Evolutionary conservation across 2,888 invertebrate species (phyloP), one percentile per base, ranked within the genome.

Genomic region (Acanthococcus lagerstroemiae): DNA sequence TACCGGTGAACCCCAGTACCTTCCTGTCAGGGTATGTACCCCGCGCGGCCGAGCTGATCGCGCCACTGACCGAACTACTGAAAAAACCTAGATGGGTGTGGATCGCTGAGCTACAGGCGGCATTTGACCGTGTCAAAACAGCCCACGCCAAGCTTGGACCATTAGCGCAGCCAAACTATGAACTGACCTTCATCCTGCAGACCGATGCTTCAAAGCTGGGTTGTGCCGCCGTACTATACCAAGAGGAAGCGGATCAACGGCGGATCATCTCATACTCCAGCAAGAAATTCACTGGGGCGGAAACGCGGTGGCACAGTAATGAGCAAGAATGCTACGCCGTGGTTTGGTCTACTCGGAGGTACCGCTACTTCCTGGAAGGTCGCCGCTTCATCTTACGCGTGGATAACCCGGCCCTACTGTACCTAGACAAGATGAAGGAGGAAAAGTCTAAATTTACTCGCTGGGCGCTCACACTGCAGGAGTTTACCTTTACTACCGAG

Each of bases 381-480:
- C 21, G 58, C 15, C 65, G 22, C 0, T 71, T 72, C 26, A 67
- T 37, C 0, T 55, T 72, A 1, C 46, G 68, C 7, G 72, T 70
- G 0, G 71, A 71, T 52, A 70, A 68, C 21, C 25, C 50, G 3
- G 70, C 70, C 0, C 52, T 72, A 3, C 66, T 67, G 0, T 72
- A 71, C 72, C 66, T 72, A 1, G 6, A 68, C 1, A 50, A 37
- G 4, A 45, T 68, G 12, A 71, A 69, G 50, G 71, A 69, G 7
- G 67, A 60, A 1, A 60, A 67, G 6, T 30, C 67, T 3, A 72
- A 72, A 52, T 67, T 71, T 1, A 65, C 52, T 1, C 68, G 70
- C 4, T 72, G 71, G 70, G 57, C 71, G 1, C 17, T 72, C 2
- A 61, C 69, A 3, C 67, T 72, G 4, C 67, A 68, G 26, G 71